These are phyloP conservation scores for Montipora capitata DNA, from an alignment of 92 coral and sea anemone genomes.

Conservation along the genomic window DNA sequence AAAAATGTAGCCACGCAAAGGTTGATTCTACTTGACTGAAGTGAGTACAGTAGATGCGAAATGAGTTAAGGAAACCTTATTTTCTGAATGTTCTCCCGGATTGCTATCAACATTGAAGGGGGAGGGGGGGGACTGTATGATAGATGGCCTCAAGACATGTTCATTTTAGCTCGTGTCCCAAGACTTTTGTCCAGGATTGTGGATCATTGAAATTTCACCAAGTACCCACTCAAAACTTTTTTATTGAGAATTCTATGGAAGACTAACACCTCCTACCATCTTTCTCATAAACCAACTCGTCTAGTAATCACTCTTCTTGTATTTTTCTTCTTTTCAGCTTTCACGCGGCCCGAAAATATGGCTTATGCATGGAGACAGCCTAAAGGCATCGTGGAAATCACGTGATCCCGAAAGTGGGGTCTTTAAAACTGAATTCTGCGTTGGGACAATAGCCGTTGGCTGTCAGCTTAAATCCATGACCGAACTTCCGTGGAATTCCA, in stretches of 20 bases:
- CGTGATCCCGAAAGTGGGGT: constrained; percentile 88
- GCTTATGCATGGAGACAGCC: constrained; percentile 72
- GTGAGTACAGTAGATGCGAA: not conserved
- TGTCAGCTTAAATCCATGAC: constrained; percentile 89
- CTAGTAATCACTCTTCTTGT: too few species aligned
- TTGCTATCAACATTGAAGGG: too few species aligned
- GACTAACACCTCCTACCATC: too few species aligned
- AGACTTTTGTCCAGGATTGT: too few species aligned
- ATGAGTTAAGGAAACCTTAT: not conserved
- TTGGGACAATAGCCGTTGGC: constrained; percentile 83
- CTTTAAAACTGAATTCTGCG: constrained; percentile 85
- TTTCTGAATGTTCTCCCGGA: too few species aligned
- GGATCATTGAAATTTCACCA: too few species aligned
- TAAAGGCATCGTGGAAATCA: constrained; percentile 83
- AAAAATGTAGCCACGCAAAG: constrained; percentile 3
- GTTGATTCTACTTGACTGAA: not conserved
- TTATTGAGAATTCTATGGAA: too few species aligned
- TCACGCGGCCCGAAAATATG: constrained; percentile 63
- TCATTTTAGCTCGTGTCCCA: too few species aligned
- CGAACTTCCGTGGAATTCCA: constrained; percentile 56
- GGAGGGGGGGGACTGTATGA: too few species aligned
- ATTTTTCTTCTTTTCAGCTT: constrained; percentile 52
- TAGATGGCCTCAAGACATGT: too few species aligned
- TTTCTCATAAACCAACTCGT: too few species aligned
- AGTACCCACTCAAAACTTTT: too few species aligned